Base-by-base conservation (phyloP, 1,140 invertebrate species). In the Drosophila takahashii region DNA sequence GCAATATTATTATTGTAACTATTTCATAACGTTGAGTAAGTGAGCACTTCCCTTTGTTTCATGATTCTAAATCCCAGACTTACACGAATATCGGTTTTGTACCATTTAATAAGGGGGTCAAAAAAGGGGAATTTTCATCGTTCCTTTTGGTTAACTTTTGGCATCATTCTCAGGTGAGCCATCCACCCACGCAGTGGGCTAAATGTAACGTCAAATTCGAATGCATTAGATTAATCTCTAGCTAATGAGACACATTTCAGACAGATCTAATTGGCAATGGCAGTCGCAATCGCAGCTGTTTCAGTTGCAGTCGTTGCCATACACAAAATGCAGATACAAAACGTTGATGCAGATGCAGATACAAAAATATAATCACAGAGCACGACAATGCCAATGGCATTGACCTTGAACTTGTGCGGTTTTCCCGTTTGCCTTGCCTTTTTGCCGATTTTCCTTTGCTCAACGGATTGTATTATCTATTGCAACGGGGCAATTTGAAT, bases 211-310 rank as follows among this genome's bases (percentile, higher is more conserved):
- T 83, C 70, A 86, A 85, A 85, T 86, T 77, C 61, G 59, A 80
- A 29, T 70, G 81, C 66, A 86, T 73, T 85, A 85, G 71, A 85
- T 85, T 85, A 85, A 85, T 85, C 81, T 85, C 41, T 18, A 45
- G 81, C 66, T 85, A 85, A 85, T 85, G 81, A 85, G 81, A 85
- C 81, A 85, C 69, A 85, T 81, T 76, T 59, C 42, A 53, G 53
- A 52, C 44, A 48, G 18, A 48, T 32, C 77, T 85, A 84, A 84
- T 85, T 84, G 77, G 77, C 77, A 80, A 50, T 60, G 56, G 26
- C 41, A 27, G 47, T 39, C 11, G 34, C 66, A 18, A 13, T 15
- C 22, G 50, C 65, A 69, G 65, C 65, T 54, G 58, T 51, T 51
- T 51, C 66, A n/a, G 37, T 37, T 62, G 73, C 75, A 45, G 15